A percentile compares a stretch with the other conserved stretches of the same genome.
Evolutionary conservation across 2,888 invertebrate genomes (phyloP).

Genomic region (Perdita meconis): DNA sequence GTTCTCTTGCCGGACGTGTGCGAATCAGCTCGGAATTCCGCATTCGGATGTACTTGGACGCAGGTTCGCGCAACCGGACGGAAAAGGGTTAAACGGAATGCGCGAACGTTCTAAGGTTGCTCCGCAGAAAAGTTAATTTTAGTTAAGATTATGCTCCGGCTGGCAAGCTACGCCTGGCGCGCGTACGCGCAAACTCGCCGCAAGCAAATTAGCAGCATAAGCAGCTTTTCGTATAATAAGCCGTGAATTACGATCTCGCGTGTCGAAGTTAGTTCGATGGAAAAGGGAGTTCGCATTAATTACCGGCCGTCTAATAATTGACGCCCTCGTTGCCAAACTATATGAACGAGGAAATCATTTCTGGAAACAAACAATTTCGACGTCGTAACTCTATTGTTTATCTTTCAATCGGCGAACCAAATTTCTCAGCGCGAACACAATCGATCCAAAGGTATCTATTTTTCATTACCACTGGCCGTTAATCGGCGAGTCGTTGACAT

Average conservation of each 20-base stretch:
- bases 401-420: too few relatives aligned
- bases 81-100: not conserved
- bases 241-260: constrained; percentile 34
- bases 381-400: too few relatives aligned
- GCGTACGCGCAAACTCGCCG: not conserved
- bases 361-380: constrained; percentile 42
- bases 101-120: not conserved
- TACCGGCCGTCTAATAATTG: constrained; percentile 49
- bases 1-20: not conserved
- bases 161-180: constrained; percentile 21
- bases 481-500: constrained; percentile 19
- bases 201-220: constrained; percentile 12
- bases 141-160: constrained; percentile 30
- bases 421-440: too few relatives aligned
- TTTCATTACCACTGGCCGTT: not conserved
- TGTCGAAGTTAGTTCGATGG: constrained; percentile 1
- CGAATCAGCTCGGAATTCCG: not conserved
- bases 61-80: not conserved
- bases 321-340: constrained; percentile 46
- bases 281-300: constrained; percentile 33
- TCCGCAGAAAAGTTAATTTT: constrained; percentile 37
- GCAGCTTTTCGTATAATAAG: constrained; percentile 41
- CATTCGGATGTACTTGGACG: not conserved
- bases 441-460: too few relatives aligned
- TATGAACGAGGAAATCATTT: constrained; percentile 27